These are phyloP conservation scores for Halichoeres trimaculatus DNA, from an alignment of 2,113 vertebrate species.

Conservation along the genomic window DNA sequence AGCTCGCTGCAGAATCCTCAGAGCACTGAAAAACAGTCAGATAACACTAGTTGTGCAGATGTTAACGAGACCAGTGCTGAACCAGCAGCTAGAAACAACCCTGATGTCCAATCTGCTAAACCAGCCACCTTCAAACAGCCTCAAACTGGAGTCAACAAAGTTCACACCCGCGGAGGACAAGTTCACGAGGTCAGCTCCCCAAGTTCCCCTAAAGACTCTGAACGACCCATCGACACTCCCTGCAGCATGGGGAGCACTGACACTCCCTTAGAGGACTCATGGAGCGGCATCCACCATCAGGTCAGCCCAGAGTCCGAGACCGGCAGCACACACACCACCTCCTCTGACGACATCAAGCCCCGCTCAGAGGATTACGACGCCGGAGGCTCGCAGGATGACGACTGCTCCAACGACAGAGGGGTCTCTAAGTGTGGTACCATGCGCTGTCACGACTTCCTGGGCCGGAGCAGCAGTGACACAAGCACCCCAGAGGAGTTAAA, in stretches of 20 bases:
- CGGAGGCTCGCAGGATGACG: conserved; percentile 97
- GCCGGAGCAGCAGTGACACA: conserved; percentile 97
- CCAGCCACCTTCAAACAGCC: conserved; percentile 13
- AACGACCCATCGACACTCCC: conserved; percentile 76
- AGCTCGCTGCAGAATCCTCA: conserved; percentile 28
- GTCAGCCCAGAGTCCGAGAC: conserved; percentile 94
- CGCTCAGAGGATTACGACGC: conserved; percentile 98
- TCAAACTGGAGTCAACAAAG: conserved; percentile 6
- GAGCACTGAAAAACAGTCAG: conserved; percentile 28
- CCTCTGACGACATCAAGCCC: conserved; percentile 98
- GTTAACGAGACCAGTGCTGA: conserved; percentile 5
- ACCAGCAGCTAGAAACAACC: conserved; percentile 14
- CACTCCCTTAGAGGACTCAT: conserved; percentile 85
- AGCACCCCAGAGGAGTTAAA: conserved; percentile 98
- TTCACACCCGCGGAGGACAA: conserved; percentile 35
- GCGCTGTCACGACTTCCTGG: conserved; percentile 94
- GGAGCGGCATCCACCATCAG: conserved; percentile 86
- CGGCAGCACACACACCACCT: conserved; percentile 91
- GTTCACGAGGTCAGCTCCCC: conserved; percentile 19
- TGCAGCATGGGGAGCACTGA: conserved; percentile 85
- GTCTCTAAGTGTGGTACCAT: conserved; percentile 96
- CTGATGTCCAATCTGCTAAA: conserved; percentile 19
- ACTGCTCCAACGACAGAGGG: conserved; percentile 92
- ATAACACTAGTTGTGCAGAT: conserved; percentile 18
- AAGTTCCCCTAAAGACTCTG: conserved; percentile 80